Base-by-base conservation (phyloP, 2,113 vertebrate species). In the Eubucco bourcierii region DNA sequence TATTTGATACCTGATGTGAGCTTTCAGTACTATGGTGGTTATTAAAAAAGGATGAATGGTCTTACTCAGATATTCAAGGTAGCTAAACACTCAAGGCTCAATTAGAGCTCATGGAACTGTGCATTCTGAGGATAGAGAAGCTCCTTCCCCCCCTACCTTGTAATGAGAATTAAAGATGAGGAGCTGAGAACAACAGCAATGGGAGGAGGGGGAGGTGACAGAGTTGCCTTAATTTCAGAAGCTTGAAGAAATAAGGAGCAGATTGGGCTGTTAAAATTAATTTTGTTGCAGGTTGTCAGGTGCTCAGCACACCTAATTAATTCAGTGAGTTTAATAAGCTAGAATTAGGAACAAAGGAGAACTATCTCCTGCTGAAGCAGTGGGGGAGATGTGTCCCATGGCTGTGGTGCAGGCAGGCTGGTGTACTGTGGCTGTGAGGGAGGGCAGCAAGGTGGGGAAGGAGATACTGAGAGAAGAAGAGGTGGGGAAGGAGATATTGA, bases 21-120 rank as follows among this genome's bases (percentile, higher is more conserved):
- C 59, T 87, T 84, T 93, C 76, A 85, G 33, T 80, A 41, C 12
- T 91, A 50, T 55, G 80, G 95, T 95, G 73, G 89, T 96, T 96
- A 93, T 93, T 94, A 74, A 87, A 90, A 96, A 80, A 11, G 34
- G 33, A 91, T 91, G 50, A 65, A 88, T 64, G 27, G 24, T 63
- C 34, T 93, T 89, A 88, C 56, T 95, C 73, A 59, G 41, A 33
- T 88, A 78, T 93, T 95, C 64, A 77, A 31, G 37, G 31, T 72
- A 84, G 12, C 44, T 92, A 90, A 93, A 88, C 61, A 70, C 31
- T 75, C 33, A 33, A 89, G 47, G 52, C 21, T 83, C 61, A 68
- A 47, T 83, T 93, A 83, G 82, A 83, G 24, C 58, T 84, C 53
- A 73, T 71, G 60, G 70, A 90, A 76, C 41, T 29, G 15, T 83